Base-by-base conservation (phyloP, 2,888 invertebrate genomes). In the Pachymerium ferrugineum region DNA sequence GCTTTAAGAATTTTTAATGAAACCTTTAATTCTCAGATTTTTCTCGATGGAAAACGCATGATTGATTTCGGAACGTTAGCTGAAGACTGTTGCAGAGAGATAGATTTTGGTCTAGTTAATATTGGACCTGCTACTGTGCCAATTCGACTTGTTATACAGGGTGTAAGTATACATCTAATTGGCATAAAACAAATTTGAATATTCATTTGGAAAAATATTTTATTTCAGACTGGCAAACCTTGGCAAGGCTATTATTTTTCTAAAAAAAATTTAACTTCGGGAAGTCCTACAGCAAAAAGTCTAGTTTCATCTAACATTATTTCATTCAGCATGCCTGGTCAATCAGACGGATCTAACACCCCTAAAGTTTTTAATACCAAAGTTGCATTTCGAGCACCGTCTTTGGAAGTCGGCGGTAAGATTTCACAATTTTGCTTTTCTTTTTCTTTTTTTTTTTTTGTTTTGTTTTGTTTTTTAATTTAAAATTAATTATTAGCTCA, bases 181-280 rank as follows among this genome's bases (percentile, higher is more conserved):
- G n/a, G n/a, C n/a, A n/a, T n/a, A n/a, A n/a, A n/a, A n/a, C n/a
- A n/a, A 22, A 0, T 0, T 62, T 62, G 25, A 2, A 54, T 62
- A 28, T 47, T 16, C 16, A 16, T 16, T 47, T 47, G 16, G 16
- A 0, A 47, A 47, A 16, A 16, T 16, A n/a, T 12, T 22, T 19
- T 47, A n/a, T 16, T 62, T n/a, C n/a, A 62, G 62, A 14, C 62
- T 28, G 28, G 28, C 28, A 62, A 62, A n/a, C 30, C 72, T 22
- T 72, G 72, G 72, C 72, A 72, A 29, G 35, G 72, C 6, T 72
- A 47, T 30, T 72, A 54, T 12, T 72, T 72, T 19, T 47, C 72
- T 14, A 72, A 72, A 29, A 72, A 72, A 16, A 72, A 72, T 54
- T 16, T 54, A 14, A 47, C 42, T 28, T 5, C 6, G 14, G 72